A percentile compares a stretch with the other conserved stretches of the same genome.
Evolutionary conservation across 2,797 vertebrate species (phyloP).

Genomic region (Microtus obscurus): DNA sequence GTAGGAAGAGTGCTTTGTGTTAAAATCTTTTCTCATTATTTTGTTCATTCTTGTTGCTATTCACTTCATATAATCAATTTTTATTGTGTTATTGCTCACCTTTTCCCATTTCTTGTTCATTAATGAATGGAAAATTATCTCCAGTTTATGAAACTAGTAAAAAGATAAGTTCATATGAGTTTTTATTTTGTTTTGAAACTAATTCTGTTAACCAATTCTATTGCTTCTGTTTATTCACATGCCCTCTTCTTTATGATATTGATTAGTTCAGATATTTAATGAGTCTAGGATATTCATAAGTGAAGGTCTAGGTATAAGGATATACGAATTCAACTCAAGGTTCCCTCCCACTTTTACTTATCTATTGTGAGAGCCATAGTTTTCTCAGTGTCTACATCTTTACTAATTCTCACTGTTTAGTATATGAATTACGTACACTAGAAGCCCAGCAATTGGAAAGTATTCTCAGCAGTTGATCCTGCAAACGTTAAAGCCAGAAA

Average conservation of each 20-base stretch:
- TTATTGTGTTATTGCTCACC: not conserved
- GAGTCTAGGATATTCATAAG: not conserved
- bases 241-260: too few species aligned
- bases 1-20: not conserved
- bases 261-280: not conserved
- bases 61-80: too few species aligned
- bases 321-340: not conserved
- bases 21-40: not conserved
- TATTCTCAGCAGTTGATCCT: not conserved
- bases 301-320: not conserved
- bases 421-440: not conserved
- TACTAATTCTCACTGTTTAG: not conserved
- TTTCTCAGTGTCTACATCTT: not conserved
- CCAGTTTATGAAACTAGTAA: not conserved
- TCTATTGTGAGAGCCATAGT: not conserved
- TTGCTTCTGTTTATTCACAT: not conserved
- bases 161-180: not conserved
- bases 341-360: not conserved
- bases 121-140: constrained; percentile 8
- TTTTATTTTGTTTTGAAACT: constrained; percentile 24
- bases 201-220: not conserved
- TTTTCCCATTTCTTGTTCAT: not conserved
- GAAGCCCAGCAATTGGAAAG: not conserved
- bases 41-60: not conserved
- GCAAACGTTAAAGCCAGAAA: constrained; percentile 2